Conservation (phyloP, 2,113 vertebrate species). For the Phocoena phocoena region DNA sequence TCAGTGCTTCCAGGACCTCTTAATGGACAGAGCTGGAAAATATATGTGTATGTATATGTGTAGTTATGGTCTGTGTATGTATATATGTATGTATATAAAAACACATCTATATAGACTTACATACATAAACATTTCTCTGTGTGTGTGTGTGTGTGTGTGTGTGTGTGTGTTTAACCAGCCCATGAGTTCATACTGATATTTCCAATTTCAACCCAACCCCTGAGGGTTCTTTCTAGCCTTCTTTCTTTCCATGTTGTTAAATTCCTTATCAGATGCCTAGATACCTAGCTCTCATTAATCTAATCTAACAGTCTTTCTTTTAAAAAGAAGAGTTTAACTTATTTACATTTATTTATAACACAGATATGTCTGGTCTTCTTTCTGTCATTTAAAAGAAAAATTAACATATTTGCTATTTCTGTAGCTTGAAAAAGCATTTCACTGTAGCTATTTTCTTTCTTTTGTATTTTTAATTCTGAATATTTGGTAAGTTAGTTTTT, state of each 20-base stretch:
- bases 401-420: background rate
- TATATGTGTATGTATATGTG: background rate
- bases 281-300: background rate
- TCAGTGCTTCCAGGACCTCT: background rate
- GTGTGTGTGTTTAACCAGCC: background rate
- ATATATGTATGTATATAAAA: background rate
- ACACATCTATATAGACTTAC: background rate
- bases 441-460: background rate
- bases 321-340: background rate
- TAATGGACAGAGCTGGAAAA: background rate
- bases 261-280: background rate
- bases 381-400: background rate
- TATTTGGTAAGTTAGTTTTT: background rate
- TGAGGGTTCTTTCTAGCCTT: background rate
- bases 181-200: background rate
- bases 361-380: background rate
- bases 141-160: background rate
- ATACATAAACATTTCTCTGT: background rate
- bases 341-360: background rate
- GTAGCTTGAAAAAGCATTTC: background rate
- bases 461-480: background rate
- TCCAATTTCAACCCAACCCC: background rate
- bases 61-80: background rate
- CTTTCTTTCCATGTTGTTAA: background rate
- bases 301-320: background rate